Base-by-base conservation (phyloP, 2,113 vertebrate genomes). In the Acanthochromis polyacanthus region DNA sequence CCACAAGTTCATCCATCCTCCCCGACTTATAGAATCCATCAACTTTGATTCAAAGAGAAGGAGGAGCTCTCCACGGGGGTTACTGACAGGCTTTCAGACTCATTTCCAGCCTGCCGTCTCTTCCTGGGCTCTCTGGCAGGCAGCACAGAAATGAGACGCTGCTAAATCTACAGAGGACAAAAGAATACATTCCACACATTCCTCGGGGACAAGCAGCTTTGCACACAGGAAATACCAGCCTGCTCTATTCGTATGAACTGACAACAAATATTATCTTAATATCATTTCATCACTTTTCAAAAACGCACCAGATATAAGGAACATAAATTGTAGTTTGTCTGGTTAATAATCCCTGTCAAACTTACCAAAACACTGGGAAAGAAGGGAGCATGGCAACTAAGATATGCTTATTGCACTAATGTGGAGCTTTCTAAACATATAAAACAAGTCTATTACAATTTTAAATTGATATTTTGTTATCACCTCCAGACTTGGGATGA, bases 111-210 rank as follows among this genome's bases (percentile, higher is more conserved):
- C 70, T 17, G 55, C 70, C 10, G 14, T 81, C 75, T 82, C 85
- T 77, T 72, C 66, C 43, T 36, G 71, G 69, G 60, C 67, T 79
- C 78, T 67, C 51, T 15, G 17, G 20, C 69, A 62, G 73, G 59
- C 74, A 51, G 75, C 22, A 48, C 71, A 86, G 77, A 83, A 93
- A 81, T 52, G 71, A 87, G 82, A 91, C 61, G 43, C 59, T 84
- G 81, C 79, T 78, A 86, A 88, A 90, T 88, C 86, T 86, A 87
- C 77, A 56, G 72, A 83, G 88, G 84, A 92, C 90, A 90, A 86
- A 87, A 87, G 87, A 76, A 86, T 75, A 85, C 90, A 95, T 95
- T 94, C 94, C 93, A 56, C 50, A 22, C 90, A 93, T 94, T 95
- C 93, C 92, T 87, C 71, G 17, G 89, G 91, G 93, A 92, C 88